Conservation (phyloP, 2,888 invertebrate species). For the Prenolepis imparis region DNA sequence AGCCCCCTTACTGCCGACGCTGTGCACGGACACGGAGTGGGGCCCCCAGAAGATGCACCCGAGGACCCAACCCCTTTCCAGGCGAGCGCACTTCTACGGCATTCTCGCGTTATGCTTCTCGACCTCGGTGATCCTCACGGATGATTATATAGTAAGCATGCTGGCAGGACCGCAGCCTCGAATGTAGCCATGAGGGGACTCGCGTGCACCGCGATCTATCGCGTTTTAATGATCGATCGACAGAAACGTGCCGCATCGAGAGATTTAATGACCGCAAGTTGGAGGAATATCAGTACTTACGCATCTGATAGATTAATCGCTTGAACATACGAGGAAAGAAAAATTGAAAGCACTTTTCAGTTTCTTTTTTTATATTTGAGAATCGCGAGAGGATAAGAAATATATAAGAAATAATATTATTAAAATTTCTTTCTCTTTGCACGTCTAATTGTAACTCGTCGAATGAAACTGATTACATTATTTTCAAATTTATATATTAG, state of each 20-base stretch:
- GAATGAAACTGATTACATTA: neutral
- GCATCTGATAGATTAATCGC: constrained; percentile 25
- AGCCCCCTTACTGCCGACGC: constrained; percentile 42
- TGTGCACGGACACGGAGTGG: constrained; percentile 51
- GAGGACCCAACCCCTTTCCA: constrained; percentile 70
- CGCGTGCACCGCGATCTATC: constrained; percentile 52
- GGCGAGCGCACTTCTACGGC: constrained; percentile 73
- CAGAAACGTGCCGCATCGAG: constrained; percentile 44
- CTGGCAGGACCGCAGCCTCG: constrained; percentile 57
- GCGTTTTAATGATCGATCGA: constrained; percentile 53
- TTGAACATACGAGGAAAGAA: neutral
- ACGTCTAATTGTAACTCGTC: neutral
- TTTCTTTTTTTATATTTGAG: neutral
- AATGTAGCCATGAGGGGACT: constrained; percentile 48
- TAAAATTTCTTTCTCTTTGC: neutral
- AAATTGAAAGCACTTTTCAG: neutral
- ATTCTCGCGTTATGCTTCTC: constrained; percentile 81
- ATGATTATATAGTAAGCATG: constrained; percentile 77
- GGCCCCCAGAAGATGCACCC: constrained; percentile 61
- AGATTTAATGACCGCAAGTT: constrained; percentile 31
- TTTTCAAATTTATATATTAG: neutral
- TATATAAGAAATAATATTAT: neutral
- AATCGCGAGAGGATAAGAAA: neutral
- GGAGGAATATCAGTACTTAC: constrained; percentile 9
- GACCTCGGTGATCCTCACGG: constrained; percentile 78